Evolutionary conservation across 2,113 vertebrate species (phyloP), one percentile per base, ranked within the genome.

Genomic region (Balaeniceps rex): DNA sequence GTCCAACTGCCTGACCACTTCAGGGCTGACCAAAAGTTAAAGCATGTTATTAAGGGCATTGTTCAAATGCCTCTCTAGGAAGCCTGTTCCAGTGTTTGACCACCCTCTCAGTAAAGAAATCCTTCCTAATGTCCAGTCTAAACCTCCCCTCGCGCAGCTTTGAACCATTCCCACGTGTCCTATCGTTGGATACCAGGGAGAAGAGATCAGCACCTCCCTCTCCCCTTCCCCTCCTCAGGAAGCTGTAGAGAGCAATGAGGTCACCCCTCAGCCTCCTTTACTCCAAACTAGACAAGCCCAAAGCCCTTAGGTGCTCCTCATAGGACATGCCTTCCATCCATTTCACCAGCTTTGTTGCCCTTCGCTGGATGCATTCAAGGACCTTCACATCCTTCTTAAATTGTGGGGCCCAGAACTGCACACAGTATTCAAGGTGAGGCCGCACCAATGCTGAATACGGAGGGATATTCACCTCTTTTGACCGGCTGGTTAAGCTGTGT

Each of bases 401-500:
- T 21, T 29, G 15, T 21, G 21, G 10, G 17, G 11, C 46, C 52
- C 46, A 68, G 83, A 86, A 68, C 38, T 19, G 33, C 24, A 25
- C 38, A 12, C 21, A 47, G 38, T 29, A 26, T 14, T 68, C 29
- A 1, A 11, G 14, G 25, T 31, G 38, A 33, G 29, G 29, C 52
- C 1, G 3, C 3, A 4, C 24, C 38, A 24, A 10, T 0, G 2
- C 33, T 33, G 44, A 71, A 33, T 44, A 28, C 42, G 42, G 36
- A 1, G 2, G 58, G 42, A 44, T 24, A 19, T 14, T 65, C 25
- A 6, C 25, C 11, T 21, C 16, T 57, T 12, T 46, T 31, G 29
- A 7, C 17, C 3, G 2, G 25, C 25, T 42, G 40, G 14, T 77
- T 44, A 7, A n/a, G 11, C 55, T 70, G 17, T 42, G 49, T 29